phyloP scores from a whole-genome alignment of 2,888 invertebrate species.

The Caenorhabditis plicata region DNA sequence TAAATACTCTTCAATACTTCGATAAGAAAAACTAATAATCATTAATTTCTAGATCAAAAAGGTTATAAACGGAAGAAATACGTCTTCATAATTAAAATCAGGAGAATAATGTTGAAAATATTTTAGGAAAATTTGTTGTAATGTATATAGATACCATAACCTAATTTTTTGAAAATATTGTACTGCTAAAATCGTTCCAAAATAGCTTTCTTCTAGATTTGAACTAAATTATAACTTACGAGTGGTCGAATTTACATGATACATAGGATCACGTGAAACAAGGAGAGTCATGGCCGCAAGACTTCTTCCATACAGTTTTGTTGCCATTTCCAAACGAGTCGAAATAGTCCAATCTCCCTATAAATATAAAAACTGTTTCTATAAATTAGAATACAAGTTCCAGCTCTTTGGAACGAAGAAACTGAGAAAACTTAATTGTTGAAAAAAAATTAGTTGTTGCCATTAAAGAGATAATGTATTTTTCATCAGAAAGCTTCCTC shows the following conservation, averaged over 20 bases:
- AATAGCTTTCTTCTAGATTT: not conserved
- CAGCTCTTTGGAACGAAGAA: too few relatives aligned
- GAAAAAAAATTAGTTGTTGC: too few relatives aligned
- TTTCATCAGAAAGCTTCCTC: not conserved
- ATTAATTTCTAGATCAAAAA: too few relatives aligned
- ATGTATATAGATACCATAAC: too few relatives aligned
- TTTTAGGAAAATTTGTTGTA: too few relatives aligned
- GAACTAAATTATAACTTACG: too few relatives aligned
- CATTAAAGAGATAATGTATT: too few relatives aligned
- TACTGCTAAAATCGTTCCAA: not conserved
- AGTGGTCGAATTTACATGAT: slow-evolving; percentile 67
- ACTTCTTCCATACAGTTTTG: slow-evolving; percentile 88
- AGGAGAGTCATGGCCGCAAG: slow-evolving; percentile 84
- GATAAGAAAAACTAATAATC: not conserved
- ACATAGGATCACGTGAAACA: slow-evolving; percentile 74
- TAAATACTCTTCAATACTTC: not conserved
- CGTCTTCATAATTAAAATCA: too few relatives aligned
- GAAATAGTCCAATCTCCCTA: slow-evolving; percentile 68
- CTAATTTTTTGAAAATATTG: too few relatives aligned
- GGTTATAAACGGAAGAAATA: too few relatives aligned
- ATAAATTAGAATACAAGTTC: not conserved
- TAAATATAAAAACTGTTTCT: not conserved
- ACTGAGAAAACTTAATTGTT: too few relatives aligned
- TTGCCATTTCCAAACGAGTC: slow-evolving; percentile 85
- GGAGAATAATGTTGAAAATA: too few relatives aligned